phyloP scores from a whole-genome alignment of 2,888 invertebrate species.

The Himalopsyche kuldschensis region DNA sequence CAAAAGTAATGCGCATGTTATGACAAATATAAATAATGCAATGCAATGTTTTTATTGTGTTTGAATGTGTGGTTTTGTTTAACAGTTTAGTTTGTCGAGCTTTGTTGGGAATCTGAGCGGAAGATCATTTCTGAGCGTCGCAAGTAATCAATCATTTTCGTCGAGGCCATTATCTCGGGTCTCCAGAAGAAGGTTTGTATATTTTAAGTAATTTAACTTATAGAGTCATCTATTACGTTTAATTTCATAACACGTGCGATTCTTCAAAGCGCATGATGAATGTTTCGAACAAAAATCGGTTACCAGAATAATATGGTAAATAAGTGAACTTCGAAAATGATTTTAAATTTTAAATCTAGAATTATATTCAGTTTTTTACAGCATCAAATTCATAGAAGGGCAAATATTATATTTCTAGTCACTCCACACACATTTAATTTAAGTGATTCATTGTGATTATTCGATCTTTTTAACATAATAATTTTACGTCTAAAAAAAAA shows the following conservation, averaged over 20 bases:
- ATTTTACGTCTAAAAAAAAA: too few relatives aligned
- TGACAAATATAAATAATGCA: constrained; percentile 2
- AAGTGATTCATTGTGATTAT: too few relatives aligned
- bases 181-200: constrained; percentile 65
- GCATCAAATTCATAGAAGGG: too few relatives aligned
- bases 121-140: constrained; percentile 61
- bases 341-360: too few relatives aligned
- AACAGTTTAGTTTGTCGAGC: constrained; percentile 62
- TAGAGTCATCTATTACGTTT: neutral
- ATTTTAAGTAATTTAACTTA: neutral
- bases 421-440: too few relatives aligned
- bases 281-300: too few relatives aligned
- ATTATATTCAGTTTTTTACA: too few relatives aligned
- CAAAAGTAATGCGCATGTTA: neutral
- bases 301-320: too few relatives aligned
- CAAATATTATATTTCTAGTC: too few relatives aligned
- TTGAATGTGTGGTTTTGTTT: constrained; percentile 39
- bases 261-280: neutral
- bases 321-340: too few relatives aligned
- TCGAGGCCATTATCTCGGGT: constrained; percentile 69
- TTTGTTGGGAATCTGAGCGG: constrained; percentile 64
- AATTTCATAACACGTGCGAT: neutral
- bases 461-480: too few relatives aligned
- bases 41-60: neutral
- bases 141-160: constrained; percentile 63